Evolutionary conservation across 2,888 invertebrate genomes (phyloP).

Genomic region (Colletes collaris): DNA sequence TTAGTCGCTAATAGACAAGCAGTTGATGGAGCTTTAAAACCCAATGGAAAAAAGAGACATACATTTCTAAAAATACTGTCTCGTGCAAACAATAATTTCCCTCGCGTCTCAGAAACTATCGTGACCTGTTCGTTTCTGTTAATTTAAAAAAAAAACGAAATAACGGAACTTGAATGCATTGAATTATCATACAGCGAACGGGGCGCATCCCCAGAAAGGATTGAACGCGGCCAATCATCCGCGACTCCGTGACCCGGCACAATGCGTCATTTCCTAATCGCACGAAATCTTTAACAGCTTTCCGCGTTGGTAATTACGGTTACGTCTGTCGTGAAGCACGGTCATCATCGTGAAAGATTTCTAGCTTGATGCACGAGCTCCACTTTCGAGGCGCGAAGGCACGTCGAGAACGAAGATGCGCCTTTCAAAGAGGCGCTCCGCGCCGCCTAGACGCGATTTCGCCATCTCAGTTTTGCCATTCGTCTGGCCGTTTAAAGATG

Average conservation of each 20-base stretch:
- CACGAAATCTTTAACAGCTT: not conserved
- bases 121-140: too few relatives aligned
- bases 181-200: too few relatives aligned
- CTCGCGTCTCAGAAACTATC: too few relatives aligned
- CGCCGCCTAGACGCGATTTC: constrained; percentile 35
- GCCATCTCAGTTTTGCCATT: constrained; percentile 55
- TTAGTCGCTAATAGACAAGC: too few relatives aligned
- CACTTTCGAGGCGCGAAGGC: constrained; percentile 30
- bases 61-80: too few relatives aligned
- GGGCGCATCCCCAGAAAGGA: not conserved
- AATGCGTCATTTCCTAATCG: constrained; percentile 23
- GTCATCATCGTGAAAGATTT: constrained; percentile 42
- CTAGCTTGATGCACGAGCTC: constrained; percentile 16
- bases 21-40: too few relatives aligned
- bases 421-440: constrained; percentile 13
- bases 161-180: too few relatives aligned
- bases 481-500: constrained; percentile 72
- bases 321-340: constrained; percentile 21
- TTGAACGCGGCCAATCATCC: not conserved
- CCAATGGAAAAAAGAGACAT: too few relatives aligned
- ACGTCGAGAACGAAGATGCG: constrained; percentile 8
- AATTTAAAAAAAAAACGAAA: too few relatives aligned
- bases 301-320: constrained; percentile 24
- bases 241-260: not conserved
- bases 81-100: too few relatives aligned